Conservation (phyloP, 2,113 vertebrate species). For the Pholis gunnellus region DNA sequence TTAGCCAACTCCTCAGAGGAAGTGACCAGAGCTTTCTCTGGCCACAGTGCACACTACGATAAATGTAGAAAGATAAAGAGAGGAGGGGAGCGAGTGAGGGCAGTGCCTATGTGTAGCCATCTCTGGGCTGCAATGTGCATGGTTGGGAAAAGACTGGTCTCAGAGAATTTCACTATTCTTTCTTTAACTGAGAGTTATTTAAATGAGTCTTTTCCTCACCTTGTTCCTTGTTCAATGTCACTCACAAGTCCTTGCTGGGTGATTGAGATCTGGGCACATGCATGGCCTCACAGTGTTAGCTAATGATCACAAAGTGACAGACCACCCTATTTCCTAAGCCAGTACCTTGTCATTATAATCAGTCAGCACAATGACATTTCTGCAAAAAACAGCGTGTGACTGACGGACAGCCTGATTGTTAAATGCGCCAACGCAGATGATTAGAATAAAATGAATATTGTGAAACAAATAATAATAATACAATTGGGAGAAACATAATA, state of each 20-base stretch:
- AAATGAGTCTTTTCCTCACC: not conserved
- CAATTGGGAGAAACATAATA: not conserved
- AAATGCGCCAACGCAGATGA: not conserved
- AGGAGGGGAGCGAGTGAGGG: not conserved
- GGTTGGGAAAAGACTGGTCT: not conserved
- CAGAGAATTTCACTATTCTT: not conserved
- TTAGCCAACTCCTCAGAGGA: constrained; percentile 58
- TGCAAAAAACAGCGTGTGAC: constrained; percentile 1
- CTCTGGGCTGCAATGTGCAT: not conserved
- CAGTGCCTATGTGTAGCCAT: not conserved
- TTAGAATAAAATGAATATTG: not conserved
- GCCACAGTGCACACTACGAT: constrained; percentile 32
- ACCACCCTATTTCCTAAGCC: not conserved
- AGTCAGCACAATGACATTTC: not conserved
- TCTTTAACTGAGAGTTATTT: not conserved
- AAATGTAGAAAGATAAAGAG: constrained; percentile 14
- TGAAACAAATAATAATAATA: not conserved
- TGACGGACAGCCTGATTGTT: constrained; percentile 2
- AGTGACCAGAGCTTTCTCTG: constrained; percentile 57
- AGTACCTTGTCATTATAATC: not conserved
- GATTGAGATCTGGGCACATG: not conserved
- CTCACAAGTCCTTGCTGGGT: not conserved
- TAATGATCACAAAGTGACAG: constrained; percentile 10
- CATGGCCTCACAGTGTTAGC: not conserved
- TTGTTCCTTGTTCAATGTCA: constrained; percentile 6